phyloP scores from a whole-genome alignment of 2,113 vertebrate species.

The Sinocyclocheilus anshuiensis region DNA sequence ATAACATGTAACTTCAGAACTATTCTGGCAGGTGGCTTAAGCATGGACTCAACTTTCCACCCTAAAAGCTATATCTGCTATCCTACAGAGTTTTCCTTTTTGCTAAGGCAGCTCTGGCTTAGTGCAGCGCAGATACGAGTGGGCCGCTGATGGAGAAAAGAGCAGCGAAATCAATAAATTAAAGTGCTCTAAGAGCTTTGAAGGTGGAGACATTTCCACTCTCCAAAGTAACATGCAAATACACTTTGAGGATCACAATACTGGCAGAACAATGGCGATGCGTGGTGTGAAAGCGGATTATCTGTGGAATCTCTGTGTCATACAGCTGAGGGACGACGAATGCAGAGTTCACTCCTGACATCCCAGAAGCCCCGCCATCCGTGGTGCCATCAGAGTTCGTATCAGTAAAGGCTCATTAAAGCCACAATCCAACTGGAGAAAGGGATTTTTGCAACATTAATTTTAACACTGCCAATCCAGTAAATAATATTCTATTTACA shows the following conservation, averaged over 20 bases:
- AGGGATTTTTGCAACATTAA: constrained; percentile 84
- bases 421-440: constrained; percentile 78
- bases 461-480: constrained; percentile 81
- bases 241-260: constrained; percentile 60
- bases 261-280: constrained; percentile 26
- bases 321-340: constrained; percentile 66
- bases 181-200: constrained; percentile 65
- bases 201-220: constrained; percentile 57
- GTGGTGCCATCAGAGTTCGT: constrained; percentile 74
- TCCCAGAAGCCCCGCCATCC: constrained; percentile 65
- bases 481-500: constrained; percentile 85
- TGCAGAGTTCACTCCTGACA: constrained; percentile 67
- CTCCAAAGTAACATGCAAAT: constrained; percentile 69
- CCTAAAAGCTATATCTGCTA: constrained; percentile 29
- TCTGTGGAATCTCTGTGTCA: constrained; percentile 58
- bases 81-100: constrained; percentile 52
- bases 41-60: not conserved
- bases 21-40: constrained; percentile 8
- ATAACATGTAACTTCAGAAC: not conserved
- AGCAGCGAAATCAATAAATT: constrained; percentile 69
- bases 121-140: constrained; percentile 54
- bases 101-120: constrained; percentile 57
- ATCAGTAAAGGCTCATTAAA: constrained; percentile 87
- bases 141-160: constrained; percentile 58
- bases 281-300: constrained; percentile 55